Evolutionary conservation across 2,113 vertebrate genomes (phyloP), one percentile per base, ranked within the genome.

Genomic region (Hippocampus mohnikei): DNA sequence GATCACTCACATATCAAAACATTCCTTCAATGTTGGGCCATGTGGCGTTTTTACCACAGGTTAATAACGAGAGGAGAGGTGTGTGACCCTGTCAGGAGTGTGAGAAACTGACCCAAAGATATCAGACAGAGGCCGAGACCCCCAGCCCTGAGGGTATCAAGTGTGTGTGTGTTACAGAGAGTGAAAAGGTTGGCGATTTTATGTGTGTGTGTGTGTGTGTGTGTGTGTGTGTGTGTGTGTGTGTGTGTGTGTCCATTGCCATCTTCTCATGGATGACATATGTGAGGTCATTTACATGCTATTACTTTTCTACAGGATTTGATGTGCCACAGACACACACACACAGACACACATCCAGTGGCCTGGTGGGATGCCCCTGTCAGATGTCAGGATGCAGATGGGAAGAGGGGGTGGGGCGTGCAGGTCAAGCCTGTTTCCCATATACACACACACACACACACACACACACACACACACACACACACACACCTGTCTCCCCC

Each of bases 331-430:
- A 37, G 71, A 64, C 59, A 37, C 73, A 64, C 59, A 66, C 62
- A 70, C 65, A 58, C 64, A 58, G 73, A 8, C 73, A 64, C 75
- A 50, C 46, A 50, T 63, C 59, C 40, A 65, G 72, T 79, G 78
- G 75, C 76, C 79, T 84, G 79, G 81, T 87, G 85, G 84, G 88
- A 81, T 73, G 85, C 74, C 58, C 74, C 88, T 91, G 90, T 92
- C 89, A 91, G 88, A 85, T 88, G 86, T 91, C 89, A 87, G 82
- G 85, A 87, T 88, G 86, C 75, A 90, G 86, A 86, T 86, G 87
- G 86, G 83, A 77, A 73, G 78, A 82, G 76, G 80, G 84, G 82
- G 79, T 83, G 88, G 83, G 83, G 33, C 33, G 33, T 37, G 33
- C 80, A 77, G 84, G 83, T 87, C 84, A 82, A 48, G 81, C 86